Percentiles rank a stretch among this genome's conserved stretches.
Evolutionary conservation across 1,140 invertebrate genomes (phyloP).

Genomic region (Sogatella furcifera): DNA sequence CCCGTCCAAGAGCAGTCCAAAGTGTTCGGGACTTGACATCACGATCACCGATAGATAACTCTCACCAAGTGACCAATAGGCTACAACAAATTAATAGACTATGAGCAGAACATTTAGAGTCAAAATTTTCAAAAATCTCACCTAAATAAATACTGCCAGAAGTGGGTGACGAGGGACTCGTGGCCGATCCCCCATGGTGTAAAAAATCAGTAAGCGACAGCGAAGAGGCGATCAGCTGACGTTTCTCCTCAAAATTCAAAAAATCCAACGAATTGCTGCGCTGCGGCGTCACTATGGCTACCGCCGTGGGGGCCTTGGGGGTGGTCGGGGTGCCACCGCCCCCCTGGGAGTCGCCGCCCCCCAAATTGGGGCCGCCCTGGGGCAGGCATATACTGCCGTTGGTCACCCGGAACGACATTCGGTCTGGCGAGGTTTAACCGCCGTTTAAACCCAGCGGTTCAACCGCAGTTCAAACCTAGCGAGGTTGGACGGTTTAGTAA

Average conservation of each 20-base stretch:
- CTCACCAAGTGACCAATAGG: no score
- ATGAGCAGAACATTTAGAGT: not conserved
- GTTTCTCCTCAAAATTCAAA: slow-evolving; percentile 81
- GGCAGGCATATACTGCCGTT: slow-evolving; percentile 10
- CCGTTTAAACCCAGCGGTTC: no score
- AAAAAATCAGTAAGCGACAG: slow-evolving; percentile 76
- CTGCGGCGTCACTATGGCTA: slow-evolving; percentile 46
- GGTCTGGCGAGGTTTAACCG: no score
- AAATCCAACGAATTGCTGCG: slow-evolving; percentile 77
- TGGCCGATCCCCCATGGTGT: slow-evolving; percentile 41
- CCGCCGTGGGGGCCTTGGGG: slow-evolving; percentile 16
- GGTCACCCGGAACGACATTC: slow-evolving; percentile 17
- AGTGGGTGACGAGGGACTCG: slow-evolving; percentile 26
- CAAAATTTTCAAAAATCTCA: not conserved
- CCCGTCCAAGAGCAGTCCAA: no score
- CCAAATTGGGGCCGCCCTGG: slow-evolving; percentile 1
- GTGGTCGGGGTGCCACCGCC: slow-evolving; percentile 1
- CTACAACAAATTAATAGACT: no score
- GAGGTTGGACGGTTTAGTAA: no score
- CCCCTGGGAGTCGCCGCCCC: not conserved
- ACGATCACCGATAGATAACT: no score
- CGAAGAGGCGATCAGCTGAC: slow-evolving; percentile 76
- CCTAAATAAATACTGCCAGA: slow-evolving; percentile 20
- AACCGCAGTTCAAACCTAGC: no score
- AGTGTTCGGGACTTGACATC: no score